A percentile compares a stretch with the other conserved stretches of the same genome.
These are phyloP conservation scores for Chesias legatella DNA, from an alignment of 2,888 invertebrate genomes.

Conservation along the genomic window DNA sequence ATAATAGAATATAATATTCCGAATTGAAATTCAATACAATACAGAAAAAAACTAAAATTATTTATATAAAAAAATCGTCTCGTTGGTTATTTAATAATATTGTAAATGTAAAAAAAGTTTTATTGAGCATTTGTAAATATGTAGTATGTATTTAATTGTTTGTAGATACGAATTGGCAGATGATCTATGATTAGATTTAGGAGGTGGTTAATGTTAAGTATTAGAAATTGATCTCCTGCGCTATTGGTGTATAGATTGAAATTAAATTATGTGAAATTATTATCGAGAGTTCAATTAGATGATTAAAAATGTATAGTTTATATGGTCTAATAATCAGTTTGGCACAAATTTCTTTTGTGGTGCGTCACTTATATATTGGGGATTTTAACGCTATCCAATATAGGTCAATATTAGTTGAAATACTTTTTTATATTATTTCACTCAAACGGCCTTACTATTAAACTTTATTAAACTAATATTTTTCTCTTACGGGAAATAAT, in stretches of 20 bases:
- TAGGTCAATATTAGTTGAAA: too few relatives aligned
- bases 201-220: slow-evolving; percentile 14
- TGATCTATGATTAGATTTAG: slow-evolving; percentile 7
- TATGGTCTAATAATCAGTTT: not conserved
- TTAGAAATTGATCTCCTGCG: slow-evolving; percentile 28
- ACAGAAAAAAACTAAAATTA: too few relatives aligned
- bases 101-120: slow-evolving; percentile 4
- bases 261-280: not conserved
- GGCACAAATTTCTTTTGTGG: too few relatives aligned
- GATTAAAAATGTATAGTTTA: not conserved
- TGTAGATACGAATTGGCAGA: slow-evolving; percentile 8
- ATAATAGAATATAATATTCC: too few relatives aligned
- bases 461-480: too few relatives aligned
- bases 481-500: too few relatives aligned
- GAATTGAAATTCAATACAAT: too few relatives aligned
- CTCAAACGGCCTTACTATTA: too few relatives aligned
- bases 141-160: slow-evolving; percentile 1
- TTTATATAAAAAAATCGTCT: too few relatives aligned
- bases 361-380: too few relatives aligned
- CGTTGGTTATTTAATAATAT: not conserved
- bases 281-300: slow-evolving; percentile 3
- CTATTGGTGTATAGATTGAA: not conserved
- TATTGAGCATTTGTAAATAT: slow-evolving; percentile 11
- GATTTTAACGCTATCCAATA: too few relatives aligned
- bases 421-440: too few relatives aligned